Evolutionary conservation across 2,797 vertebrate genomes (phyloP).

Genomic region (Phataginus tricuspis): DNA sequence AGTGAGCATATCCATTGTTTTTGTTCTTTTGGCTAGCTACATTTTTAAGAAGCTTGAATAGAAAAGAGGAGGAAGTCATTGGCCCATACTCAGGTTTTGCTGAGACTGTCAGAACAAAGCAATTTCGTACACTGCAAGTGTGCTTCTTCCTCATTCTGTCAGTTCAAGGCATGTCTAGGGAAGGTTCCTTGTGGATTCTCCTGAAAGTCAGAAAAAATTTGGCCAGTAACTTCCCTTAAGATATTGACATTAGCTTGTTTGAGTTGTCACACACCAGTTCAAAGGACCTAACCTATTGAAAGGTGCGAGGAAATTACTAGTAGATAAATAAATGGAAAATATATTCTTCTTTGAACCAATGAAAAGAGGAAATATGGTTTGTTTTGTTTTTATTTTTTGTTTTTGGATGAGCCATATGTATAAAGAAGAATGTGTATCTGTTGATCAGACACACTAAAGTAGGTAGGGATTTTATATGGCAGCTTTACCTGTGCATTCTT

Average conservation of each 20-base stretch:
- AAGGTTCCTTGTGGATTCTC: neutral
- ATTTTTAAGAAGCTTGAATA: neutral
- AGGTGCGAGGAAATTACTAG: neutral
- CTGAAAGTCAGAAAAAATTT: constrained; percentile 19
- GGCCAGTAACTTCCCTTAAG: neutral
- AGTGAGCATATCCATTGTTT: neutral
- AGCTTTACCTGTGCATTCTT: neutral
- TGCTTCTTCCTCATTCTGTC: neutral
- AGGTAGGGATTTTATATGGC: neutral
- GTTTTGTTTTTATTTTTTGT: neutral
- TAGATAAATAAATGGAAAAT: neutral
- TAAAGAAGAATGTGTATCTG: neutral
- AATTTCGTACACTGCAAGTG: neutral
- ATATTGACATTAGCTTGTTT: neutral
- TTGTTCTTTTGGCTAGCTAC: neutral
- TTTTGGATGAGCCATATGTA: neutral
- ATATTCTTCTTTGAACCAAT: neutral
- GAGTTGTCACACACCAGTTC: neutral
- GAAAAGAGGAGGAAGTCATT: neutral
- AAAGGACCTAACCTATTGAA: neutral
- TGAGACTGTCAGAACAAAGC: neutral
- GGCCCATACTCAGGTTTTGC: neutral
- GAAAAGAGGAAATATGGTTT: neutral
- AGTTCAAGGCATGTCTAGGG: neutral
- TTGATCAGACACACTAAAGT: neutral